Base-by-base conservation (phyloP, 2,888 invertebrate species). In the Heteromyza rotundicornis region DNA sequence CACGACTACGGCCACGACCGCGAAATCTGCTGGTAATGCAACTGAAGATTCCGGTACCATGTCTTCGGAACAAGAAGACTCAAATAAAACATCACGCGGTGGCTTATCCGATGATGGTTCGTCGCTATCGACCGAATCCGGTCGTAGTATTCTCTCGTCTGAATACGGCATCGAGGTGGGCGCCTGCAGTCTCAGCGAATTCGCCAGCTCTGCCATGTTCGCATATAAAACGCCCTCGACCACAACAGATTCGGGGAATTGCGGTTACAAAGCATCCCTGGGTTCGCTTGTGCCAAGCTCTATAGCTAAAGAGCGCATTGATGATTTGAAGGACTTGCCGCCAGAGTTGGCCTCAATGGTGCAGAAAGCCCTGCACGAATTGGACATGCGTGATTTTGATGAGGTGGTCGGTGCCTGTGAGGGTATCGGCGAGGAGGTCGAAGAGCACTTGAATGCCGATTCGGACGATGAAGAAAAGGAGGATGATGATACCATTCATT, bases 331-430 rank as follows among this genome's bases (percentile, higher is more conserved):
- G 57, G 84, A 86, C 68, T 79, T 89, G 64, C 89, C 89, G 2
- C 84, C 86, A 12, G 87, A 89, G 70, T 80, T 89, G 59, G 86
- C 89, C 63, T 85, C 86, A 57, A 79, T 89, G 59, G 89, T 89
- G 0, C 86, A 86, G 68, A 87, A 88, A 79, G 85, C 85, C 1
- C 74, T 86, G 61, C 80, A 84, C 62, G 84, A 85, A 63, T 69
- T 82, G 47, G 83, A 83, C 64, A 70, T 79, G 72, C 76, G 81
- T 17, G 82, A 83, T 57, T 79, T 79, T 52, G 81, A 81, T 64
- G 77, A 80, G 32, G 71, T 78, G 62, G 71, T 79, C 2, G 47
- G 47, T 19, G 47, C 47, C 2, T 19, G 20, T 19, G 47, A 17
- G 19, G 47, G 20, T 2, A 47, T 47, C 19, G 47, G 47, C 14